These are phyloP conservation scores for Formicarius rufipectus DNA, from an alignment of 2,113 vertebrate species.

Conservation along the genomic window DNA sequence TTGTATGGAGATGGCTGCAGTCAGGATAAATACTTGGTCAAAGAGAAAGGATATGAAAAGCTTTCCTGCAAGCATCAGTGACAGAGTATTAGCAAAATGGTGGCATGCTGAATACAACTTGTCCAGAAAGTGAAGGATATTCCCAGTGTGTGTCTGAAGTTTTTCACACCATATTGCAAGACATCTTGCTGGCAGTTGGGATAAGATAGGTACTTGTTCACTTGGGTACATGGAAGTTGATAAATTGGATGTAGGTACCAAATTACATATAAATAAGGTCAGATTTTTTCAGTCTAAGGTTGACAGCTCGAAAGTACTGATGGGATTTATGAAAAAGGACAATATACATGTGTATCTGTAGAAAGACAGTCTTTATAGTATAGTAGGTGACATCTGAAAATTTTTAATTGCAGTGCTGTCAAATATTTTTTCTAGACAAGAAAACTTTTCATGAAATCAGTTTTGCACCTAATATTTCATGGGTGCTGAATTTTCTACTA, in stretches of 20 bases:
- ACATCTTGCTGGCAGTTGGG: not conserved
- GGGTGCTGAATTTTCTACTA: not conserved
- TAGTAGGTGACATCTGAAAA: not conserved
- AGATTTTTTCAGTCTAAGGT: not conserved
- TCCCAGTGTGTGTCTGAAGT: not conserved
- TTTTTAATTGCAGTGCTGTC: not conserved
- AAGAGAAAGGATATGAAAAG: not conserved
- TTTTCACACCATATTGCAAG: not conserved
- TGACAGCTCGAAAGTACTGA: not conserved
- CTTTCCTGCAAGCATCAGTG: not conserved
- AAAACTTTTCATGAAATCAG: not conserved
- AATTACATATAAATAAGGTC: not conserved
- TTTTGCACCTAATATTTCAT: not conserved
- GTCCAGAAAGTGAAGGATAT: not conserved
- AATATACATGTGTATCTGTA: rapidly evolving
- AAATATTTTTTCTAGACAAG: not conserved
- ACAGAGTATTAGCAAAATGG: not conserved
- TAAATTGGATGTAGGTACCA: not conserved
- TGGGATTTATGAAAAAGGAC: not conserved
- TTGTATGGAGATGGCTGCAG: not conserved
- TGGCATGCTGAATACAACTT: not conserved
- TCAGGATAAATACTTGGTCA: not conserved
- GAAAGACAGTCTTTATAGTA: not conserved
- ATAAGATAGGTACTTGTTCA: not conserved
- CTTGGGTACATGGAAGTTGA: not conserved